These are phyloP conservation scores for Lepus oiostolus DNA, from an alignment of 2,797 vertebrate genomes.

Conservation along the genomic window DNA sequence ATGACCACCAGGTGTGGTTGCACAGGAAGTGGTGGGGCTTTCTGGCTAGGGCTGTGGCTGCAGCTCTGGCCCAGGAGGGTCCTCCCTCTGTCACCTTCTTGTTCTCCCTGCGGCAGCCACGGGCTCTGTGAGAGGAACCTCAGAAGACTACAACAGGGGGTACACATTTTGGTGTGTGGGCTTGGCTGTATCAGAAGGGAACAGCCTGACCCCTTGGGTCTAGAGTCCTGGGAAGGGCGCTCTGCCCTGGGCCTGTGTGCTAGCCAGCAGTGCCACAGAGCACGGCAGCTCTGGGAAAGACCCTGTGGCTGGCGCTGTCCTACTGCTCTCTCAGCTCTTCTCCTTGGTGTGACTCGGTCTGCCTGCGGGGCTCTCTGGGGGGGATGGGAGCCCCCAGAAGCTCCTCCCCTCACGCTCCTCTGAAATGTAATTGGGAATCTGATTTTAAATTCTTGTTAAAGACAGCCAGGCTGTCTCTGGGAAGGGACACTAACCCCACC, in stretches of 20 bases:
- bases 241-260: background rate
- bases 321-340: background rate
- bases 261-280: background rate
- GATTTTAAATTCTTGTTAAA: constrained; percentile 53
- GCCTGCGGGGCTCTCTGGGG: background rate
- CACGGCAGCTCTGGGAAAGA: no score
- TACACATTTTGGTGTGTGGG: background rate
- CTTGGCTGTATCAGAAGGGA: background rate
- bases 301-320: background rate
- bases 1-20: background rate
- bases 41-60: no score
- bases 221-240: background rate
- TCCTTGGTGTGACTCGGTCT: background rate
- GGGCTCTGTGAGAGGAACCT: background rate
- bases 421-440: constrained; percentile 52
- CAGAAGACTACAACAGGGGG: background rate
- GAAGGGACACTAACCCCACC: background rate
- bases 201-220: background rate
- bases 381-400: background rate
- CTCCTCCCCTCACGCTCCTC: background rate
- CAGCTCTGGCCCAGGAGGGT: no score
- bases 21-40: background rate
- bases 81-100: no score
- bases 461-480: background rate
- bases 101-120: background rate